Evolutionary conservation across 2,888 invertebrate species (phyloP).

Genomic region (Euplagia quadripunctaria): DNA sequence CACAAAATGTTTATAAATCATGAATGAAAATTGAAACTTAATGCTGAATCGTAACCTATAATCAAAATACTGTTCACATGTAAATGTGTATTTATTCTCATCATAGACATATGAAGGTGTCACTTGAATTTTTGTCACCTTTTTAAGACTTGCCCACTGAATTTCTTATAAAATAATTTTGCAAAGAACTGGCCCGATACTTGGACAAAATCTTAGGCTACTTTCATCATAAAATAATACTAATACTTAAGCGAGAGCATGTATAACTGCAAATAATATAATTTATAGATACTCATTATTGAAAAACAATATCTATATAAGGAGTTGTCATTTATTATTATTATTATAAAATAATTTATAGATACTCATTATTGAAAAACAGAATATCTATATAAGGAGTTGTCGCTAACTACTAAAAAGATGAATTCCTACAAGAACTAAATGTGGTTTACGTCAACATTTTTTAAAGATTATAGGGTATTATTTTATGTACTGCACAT

Average conservation of each 20-base stretch:
- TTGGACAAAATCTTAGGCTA: too few species aligned
- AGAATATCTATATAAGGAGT: too few species aligned
- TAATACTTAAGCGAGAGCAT: neutral
- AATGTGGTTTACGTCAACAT: too few species aligned
- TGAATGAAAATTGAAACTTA: slow-evolving; percentile 5
- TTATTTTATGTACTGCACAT: too few species aligned
- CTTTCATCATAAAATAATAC: neutral
- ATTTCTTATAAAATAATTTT: too few species aligned
- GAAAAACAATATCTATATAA: too few species aligned
- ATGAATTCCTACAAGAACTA: neutral
- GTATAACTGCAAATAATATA: neutral
- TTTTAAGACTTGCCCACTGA: neutral
- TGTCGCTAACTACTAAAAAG: neutral
- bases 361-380: too few species aligned
- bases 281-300: too few species aligned
- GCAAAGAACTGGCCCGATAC: too few species aligned
- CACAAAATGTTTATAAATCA: neutral
- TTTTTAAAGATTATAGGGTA: too few species aligned
- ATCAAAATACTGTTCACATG: neutral
- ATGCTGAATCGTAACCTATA: slow-evolving; percentile 1
- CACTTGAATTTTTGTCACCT: neutral
- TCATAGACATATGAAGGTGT: neutral
- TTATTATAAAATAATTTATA: neutral
- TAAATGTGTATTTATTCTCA: neutral
- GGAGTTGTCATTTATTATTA: too few species aligned